phyloP scores from a whole-genome alignment of 2,797 vertebrate genomes.

The Liparis tanakae region DNA sequence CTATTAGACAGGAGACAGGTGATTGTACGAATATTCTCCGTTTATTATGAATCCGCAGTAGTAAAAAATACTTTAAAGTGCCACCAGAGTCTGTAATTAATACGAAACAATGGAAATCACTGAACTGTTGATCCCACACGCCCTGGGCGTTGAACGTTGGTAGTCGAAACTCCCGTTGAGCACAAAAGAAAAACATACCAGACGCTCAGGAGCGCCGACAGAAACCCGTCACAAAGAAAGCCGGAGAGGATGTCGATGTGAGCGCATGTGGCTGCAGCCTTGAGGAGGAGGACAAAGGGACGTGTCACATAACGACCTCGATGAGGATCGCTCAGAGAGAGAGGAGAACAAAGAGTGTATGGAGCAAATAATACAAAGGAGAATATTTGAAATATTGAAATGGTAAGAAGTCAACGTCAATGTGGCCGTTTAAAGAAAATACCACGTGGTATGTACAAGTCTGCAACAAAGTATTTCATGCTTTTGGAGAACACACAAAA shows the following conservation, averaged over 20 bases:
- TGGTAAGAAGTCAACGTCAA: background rate
- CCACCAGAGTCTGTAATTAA: background rate
- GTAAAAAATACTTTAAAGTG: no score
- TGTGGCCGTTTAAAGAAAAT: background rate
- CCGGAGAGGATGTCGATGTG: background rate
- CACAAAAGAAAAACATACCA: background rate
- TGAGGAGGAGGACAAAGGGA: background rate
- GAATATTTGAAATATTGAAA: background rate
- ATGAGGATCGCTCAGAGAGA: background rate
- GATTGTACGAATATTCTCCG: no score
- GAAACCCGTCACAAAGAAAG: background rate
- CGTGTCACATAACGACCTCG: background rate
- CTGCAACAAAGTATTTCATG: background rate
- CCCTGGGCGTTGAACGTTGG: background rate
- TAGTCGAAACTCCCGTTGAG: background rate
- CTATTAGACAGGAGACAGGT: no score
- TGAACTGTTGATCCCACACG: no score
- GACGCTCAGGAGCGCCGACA: background rate
- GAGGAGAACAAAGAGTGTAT: background rate
- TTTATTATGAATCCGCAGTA: no score
- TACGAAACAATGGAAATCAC: background rate
- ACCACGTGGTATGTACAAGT: background rate
- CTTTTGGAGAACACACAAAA: background rate
- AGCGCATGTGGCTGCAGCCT: slow-evolving; percentile 5
- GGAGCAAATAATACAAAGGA: background rate